phyloP scores from a whole-genome alignment of 1,140 invertebrate species.

The Pristionchus pacificus region DNA sequence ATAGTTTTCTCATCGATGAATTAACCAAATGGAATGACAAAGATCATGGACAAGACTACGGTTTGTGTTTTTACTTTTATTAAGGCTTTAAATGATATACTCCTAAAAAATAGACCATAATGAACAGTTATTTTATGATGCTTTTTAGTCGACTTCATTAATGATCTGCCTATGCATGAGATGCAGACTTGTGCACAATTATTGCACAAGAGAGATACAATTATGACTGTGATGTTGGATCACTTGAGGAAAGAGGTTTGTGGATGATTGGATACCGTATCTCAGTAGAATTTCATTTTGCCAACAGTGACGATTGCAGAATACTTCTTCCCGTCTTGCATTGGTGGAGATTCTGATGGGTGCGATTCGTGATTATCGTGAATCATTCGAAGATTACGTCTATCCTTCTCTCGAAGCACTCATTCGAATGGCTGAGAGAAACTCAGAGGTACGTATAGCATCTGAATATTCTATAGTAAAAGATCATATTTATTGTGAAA shows the following conservation, averaged over 20 bases:
- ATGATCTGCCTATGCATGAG: conserved; percentile 24
- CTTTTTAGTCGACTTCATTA: conserved; percentile 44
- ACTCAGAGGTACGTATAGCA: neutral
- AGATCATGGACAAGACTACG: neutral
- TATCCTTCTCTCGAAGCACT: conserved; percentile 40
- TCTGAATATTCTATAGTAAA: too few relatives aligned
- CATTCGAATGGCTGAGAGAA: conserved; percentile 29
- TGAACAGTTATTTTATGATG: too few relatives aligned
- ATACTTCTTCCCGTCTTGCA: conserved; percentile 5
- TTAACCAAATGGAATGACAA: neutral
- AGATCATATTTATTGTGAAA: too few relatives aligned
- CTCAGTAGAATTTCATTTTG: neutral
- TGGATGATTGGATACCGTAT: conserved; percentile 11
- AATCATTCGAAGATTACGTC: conserved; percentile 37
- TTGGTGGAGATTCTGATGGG: conserved; percentile 29
- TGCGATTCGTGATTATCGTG: conserved; percentile 38
- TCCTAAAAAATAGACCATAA: too few relatives aligned
- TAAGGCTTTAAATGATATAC: neutral
- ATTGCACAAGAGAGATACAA: conserved; percentile 32
- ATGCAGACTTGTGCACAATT: conserved; percentile 42
- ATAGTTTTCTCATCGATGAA: neutral
- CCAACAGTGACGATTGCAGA: neutral
- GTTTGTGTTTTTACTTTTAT: neutral
- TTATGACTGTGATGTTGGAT: conserved; percentile 7
- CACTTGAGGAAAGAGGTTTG: conserved; percentile 14